Conservation (phyloP, 2,113 vertebrate species). For the Prionailurus viverrinus region DNA sequence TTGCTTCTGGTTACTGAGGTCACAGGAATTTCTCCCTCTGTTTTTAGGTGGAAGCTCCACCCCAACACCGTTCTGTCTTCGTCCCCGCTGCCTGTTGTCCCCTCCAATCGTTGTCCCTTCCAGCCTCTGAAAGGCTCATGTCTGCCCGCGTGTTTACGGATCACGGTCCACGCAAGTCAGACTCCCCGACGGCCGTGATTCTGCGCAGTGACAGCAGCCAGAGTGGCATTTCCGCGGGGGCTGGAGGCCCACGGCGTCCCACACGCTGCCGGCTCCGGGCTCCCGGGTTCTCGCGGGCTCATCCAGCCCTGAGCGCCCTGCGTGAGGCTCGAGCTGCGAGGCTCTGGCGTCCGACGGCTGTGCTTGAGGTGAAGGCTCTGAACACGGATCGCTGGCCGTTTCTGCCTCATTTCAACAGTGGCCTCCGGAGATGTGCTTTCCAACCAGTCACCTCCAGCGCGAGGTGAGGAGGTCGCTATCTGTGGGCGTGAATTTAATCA, state of each 20-base stretch:
- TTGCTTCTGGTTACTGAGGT: not conserved
- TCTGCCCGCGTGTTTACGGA: not conserved
- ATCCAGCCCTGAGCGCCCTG: too few species aligned
- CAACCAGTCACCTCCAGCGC: fast-evolving
- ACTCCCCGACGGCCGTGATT: not conserved
- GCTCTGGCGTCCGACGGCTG: fast-evolving
- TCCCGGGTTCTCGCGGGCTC: not conserved
- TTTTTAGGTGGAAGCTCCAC: not conserved
- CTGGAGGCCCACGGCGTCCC: not conserved
- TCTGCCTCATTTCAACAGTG: not conserved
- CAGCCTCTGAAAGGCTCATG: not conserved
- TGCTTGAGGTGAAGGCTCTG: not conserved
- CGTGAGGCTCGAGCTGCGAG: fast-evolving
- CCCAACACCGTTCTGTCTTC: not conserved
- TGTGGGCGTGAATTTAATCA: not conserved
- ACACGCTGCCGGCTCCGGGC: fast-evolving
- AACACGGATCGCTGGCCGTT: fast-evolving
- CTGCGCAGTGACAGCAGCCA: not conserved
- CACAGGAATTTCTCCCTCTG: not conserved
- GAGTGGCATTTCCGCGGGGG: not conserved
- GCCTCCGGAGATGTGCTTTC: not conserved
- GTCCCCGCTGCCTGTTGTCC: not conserved
- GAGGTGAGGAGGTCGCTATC: fast-evolving
- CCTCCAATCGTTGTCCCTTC: too few species aligned
- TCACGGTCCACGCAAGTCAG: not conserved